Evolutionary conservation across 2,888 invertebrate genomes (phyloP).

Genomic region (Branchellion lobata): DNA sequence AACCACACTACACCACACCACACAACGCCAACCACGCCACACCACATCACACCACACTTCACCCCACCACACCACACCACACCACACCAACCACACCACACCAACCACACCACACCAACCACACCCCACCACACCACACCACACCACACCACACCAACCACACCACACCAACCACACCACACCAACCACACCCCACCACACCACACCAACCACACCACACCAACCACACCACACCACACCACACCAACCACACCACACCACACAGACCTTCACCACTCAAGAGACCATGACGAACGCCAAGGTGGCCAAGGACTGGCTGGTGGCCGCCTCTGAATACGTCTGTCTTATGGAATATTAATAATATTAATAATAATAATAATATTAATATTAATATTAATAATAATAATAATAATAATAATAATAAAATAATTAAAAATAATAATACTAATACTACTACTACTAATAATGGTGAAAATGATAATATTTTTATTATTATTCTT

Average conservation of each 20-base stretch:
- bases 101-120: no score
- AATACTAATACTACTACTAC: neutral
- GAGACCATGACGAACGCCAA: conserved; percentile 98
- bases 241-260: conserved; percentile 2
- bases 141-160: no score
- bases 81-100: no score
- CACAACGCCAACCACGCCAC: no score
- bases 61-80: no score
- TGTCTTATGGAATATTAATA: conserved; percentile 59
- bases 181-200: neutral
- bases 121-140: no score
- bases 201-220: neutral
- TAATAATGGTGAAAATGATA: conserved; percentile 21
- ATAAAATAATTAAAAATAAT: conserved; percentile 27
- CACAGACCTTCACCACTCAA: conserved; percentile 86
- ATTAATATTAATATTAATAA: conserved; percentile 31
- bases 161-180: neutral
- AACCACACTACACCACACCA: no score
- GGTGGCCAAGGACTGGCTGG: conserved; percentile 94
- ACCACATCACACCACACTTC: no score
- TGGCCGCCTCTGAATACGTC: conserved; percentile 81
- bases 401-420: conserved; percentile 12
- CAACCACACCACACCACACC: neutral
- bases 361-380: conserved; percentile 12
- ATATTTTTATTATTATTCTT: conserved; percentile 28